Evolutionary conservation across 2,888 invertebrate species (phyloP), one percentile per base, ranked within the genome.

Genomic region (Caenorhabditis imperialis): DNA sequence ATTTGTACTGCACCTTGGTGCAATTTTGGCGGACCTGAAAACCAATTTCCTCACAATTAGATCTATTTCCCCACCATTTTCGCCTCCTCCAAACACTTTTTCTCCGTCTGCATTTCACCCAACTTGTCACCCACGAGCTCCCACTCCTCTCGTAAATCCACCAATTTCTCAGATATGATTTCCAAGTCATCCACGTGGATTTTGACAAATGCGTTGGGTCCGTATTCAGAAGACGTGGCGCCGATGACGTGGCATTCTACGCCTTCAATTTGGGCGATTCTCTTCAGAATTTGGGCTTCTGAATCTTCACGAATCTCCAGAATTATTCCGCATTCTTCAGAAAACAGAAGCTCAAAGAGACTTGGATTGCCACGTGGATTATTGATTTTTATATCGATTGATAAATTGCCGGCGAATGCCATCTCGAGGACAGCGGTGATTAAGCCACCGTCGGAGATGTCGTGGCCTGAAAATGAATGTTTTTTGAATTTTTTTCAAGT

Each of bases 361-460:
- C 12, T 12, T 5, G 3, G 25, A 2, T 38, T n/a, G 10, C 30
- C 20, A 27, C 27, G 33, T 0, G 40, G 27, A 40, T 58, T 37
- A 2, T 44, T 25, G 61, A 85, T 60, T 18, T 65, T 48, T 8
- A 74, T 57, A 27, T 79, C 73, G 27, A 84, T 50, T 5, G 73
- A 88, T 72, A 54, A 81, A 67, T 96, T 90, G 37, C 97, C 96
- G 63, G 92, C 95, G 88, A 98, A 94, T n/a, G 94, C 93, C 96
- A 98, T 97, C 90, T 99, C 98, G 69, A 98, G 88, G 0, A 94
- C 89, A 82, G 94, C 94, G 0, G 94, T 93, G 42, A 98, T 91
- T 33, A 98, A 90, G 30, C 99, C 98, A 22, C 99, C 98, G 90
- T 98, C 98, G 88, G 96, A 97, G 5, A 98, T 91, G 89, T 99